These are phyloP conservation scores for Arremon aurantiirostris DNA, from an alignment of 2,797 vertebrate species.

Conservation along the genomic window DNA sequence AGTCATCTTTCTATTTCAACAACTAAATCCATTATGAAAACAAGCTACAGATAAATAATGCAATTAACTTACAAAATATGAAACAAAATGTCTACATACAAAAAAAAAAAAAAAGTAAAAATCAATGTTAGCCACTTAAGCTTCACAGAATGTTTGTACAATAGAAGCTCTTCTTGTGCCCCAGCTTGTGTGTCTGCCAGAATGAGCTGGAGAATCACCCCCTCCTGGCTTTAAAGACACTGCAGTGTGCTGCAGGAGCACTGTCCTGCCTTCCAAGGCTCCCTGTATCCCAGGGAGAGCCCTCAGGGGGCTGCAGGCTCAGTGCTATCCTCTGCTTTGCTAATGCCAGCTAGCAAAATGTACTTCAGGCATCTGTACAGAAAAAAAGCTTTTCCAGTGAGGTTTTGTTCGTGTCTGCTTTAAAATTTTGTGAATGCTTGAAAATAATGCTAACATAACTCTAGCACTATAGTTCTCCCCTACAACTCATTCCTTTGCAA, in stretches of 20 bases:
- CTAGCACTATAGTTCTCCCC: neutral
- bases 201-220: neutral
- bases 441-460: neutral
- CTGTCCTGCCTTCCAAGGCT: neutral
- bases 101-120: constrained; percentile 11
- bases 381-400: neutral
- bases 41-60: neutral
- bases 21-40: neutral
- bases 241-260: neutral
- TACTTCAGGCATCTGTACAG: neutral
- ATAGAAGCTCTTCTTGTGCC: neutral
- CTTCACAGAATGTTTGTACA: neutral
- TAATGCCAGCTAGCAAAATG: neutral
- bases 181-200: neutral
- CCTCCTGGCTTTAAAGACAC: neutral
- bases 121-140: neutral
- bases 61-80: neutral
- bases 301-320: neutral
- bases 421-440: neutral
- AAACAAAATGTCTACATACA: neutral
- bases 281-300: neutral
- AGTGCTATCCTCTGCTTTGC: neutral
- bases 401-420: neutral
- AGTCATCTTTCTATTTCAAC: neutral
- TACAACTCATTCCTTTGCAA: neutral